phyloP scores from a whole-genome alignment of 2,113 vertebrate genomes.

The Cheilinus undulatus region DNA sequence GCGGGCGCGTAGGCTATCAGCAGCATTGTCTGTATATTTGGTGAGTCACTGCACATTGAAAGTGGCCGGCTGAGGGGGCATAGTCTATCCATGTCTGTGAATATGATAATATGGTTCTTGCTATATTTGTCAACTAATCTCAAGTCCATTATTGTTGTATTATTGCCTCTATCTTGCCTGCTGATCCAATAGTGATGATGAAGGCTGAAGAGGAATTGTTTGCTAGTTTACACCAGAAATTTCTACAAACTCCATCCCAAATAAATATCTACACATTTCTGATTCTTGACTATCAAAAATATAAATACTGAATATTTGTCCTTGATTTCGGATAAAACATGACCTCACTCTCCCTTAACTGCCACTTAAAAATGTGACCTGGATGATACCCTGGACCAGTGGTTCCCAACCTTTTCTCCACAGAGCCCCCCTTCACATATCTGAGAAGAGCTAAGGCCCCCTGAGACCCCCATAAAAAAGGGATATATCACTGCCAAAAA shows the following conservation, averaged over 20 bases:
- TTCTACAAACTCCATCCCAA: not conserved
- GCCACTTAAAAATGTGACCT: no score
- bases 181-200: conserved; percentile 14
- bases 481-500: no score
- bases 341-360: no score
- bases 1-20: conserved; percentile 32
- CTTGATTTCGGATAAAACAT: no score
- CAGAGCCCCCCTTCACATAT: no score
- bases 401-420: no score
- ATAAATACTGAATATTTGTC: no score
- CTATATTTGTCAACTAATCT: conserved; percentile 11
- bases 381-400: no score
- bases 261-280: no score
- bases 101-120: conserved; percentile 61
- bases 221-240: not conserved
- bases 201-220: not conserved
- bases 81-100: conserved; percentile 13
- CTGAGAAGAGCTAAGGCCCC: no score
- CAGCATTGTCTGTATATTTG: conserved; percentile 45
- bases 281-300: no score
- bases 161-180: not conserved
- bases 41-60: conserved; percentile 57
- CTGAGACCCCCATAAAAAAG: no score
- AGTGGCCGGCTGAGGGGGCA: conserved; percentile 23
- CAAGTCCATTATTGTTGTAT: not conserved